Percentiles rank a stretch among this genome's conserved stretches.
These are phyloP conservation scores for Mallotus villosus DNA, from an alignment of 2,797 vertebrate species.

Conservation along the genomic window DNA sequence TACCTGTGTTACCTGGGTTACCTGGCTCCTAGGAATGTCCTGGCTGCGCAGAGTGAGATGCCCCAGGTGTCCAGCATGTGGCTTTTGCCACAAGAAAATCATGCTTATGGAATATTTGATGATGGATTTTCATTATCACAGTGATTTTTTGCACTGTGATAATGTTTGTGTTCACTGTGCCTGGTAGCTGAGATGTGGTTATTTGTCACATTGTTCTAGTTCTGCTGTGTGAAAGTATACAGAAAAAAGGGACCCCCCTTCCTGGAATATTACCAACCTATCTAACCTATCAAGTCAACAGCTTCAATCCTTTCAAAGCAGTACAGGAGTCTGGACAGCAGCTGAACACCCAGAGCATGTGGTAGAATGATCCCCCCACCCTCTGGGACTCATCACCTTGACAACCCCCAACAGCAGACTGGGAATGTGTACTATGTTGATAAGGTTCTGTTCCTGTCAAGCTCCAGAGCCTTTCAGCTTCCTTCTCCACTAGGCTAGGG, in stretches of 20 bases:
- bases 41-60: neutral
- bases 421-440: conserved; percentile 48
- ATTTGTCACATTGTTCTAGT: neutral
- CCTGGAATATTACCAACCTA: too few relatives aligned
- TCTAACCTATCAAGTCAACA: too few relatives aligned
- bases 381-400: neutral
- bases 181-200: too few relatives aligned
- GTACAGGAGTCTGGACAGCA: too few relatives aligned
- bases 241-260: too few relatives aligned
- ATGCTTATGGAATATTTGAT: conserved; percentile 1
- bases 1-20: too few relatives aligned
- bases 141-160: neutral
- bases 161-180: too few relatives aligned
- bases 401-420: conserved; percentile 18
- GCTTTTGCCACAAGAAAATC: neutral
- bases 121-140: conserved; percentile 33
- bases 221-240: neutral
- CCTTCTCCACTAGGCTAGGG: conserved; percentile 12
- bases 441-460: conserved; percentile 31
- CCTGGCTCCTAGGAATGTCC: too few relatives aligned
- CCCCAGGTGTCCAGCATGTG: neutral
- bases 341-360: neutral
- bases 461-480: conserved; percentile 18
- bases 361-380: neutral
- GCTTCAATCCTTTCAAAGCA: too few relatives aligned